Conservation (phyloP, 1,140 invertebrate genomes). For the Caerostris darwini region DNA sequence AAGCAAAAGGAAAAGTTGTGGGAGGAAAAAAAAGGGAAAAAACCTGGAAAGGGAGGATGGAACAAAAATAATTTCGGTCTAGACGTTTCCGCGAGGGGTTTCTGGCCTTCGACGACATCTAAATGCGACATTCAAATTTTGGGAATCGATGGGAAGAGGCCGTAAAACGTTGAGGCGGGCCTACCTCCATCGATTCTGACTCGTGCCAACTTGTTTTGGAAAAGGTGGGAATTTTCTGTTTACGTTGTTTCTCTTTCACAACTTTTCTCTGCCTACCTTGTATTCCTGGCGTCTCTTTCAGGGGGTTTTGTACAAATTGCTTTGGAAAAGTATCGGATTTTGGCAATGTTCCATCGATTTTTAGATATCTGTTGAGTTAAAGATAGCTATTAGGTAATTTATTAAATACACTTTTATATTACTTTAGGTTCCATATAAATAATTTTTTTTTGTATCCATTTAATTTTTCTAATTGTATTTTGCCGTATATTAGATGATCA, state of each 20-base stretch:
- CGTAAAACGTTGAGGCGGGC: background rate
- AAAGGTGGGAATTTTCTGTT: background rate
- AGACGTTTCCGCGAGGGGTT: background rate
- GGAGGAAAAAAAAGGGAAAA: background rate
- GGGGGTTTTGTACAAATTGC: background rate
- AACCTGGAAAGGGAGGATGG: too few species aligned
- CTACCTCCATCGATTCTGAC: constrained; percentile 2
- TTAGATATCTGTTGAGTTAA: too few species aligned
- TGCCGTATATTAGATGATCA: too few species aligned
- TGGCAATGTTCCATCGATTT: too few species aligned
- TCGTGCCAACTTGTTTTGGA: constrained; percentile 17
- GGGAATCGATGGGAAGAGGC: constrained; percentile 6
- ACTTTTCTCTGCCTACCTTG: constrained; percentile 45
- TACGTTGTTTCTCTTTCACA: background rate
- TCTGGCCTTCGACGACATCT: background rate
- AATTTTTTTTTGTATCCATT: too few species aligned
- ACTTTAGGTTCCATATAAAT: too few species aligned
- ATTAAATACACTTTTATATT: too few species aligned
- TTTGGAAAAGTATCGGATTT: background rate
- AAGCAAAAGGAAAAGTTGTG: background rate
- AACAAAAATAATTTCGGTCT: background rate
- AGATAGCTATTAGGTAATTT: too few species aligned
- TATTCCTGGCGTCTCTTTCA: background rate
- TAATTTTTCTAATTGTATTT: too few species aligned
- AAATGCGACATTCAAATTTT: constrained; percentile 50